Conservation (phyloP, 2,888 invertebrate genomes). For the Parnassius orleans region DNA sequence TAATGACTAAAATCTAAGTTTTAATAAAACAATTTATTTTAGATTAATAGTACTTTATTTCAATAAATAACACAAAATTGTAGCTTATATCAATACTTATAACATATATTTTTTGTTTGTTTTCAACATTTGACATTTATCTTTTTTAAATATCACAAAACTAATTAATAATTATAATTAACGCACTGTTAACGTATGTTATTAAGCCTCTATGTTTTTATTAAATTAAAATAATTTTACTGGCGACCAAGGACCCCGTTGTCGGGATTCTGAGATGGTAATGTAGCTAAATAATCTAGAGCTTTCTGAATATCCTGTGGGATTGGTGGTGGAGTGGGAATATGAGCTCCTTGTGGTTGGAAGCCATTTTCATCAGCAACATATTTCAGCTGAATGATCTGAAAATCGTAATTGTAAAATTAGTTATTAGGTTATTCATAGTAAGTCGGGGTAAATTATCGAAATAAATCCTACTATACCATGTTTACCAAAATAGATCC, state of each 20-base stretch:
- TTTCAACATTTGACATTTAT: conserved; percentile 4
- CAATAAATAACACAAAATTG: background rate
- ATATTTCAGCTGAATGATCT: conserved; percentile 83
- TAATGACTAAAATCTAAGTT: too few relatives aligned
- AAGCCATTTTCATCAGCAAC: conserved; percentile 88
- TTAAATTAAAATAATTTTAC: background rate
- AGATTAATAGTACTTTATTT: conserved; percentile 5
- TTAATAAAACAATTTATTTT: background rate
- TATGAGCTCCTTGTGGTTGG: conserved; percentile 83
- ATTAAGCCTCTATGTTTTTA: conserved; percentile 16
- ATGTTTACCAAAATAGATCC: too few relatives aligned
- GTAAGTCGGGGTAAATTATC: too few relatives aligned
- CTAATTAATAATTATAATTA: conserved; percentile 15
- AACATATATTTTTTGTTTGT: background rate
- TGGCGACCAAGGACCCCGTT: conserved; percentile 23
- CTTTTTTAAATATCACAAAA: conserved; percentile 8
- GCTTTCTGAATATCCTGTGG: conserved; percentile 85
- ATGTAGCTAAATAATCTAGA: conserved; percentile 83
- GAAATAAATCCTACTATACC: background rate
- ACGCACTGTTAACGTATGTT: conserved; percentile 2
- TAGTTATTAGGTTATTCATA: too few relatives aligned
- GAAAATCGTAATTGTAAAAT: conserved; percentile 31
- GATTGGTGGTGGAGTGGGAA: conserved; percentile 85
- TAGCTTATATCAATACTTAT: background rate
- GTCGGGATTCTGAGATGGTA: conserved; percentile 75